These are phyloP conservation scores for Natrix natrix DNA, from an alignment of 2,797 vertebrate genomes.

Conservation along the genomic window DNA sequence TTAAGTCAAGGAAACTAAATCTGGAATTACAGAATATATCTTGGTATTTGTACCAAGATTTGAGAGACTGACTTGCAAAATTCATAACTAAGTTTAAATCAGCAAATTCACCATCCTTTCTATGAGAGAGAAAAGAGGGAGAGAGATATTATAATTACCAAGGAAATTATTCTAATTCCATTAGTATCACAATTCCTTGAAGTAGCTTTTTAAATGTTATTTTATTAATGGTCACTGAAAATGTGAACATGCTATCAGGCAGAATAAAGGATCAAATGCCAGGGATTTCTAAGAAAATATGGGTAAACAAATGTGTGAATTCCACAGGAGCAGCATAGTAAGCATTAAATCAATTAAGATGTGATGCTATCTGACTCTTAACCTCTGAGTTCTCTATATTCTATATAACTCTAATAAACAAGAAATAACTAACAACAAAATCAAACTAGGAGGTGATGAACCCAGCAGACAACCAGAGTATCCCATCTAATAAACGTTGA, in stretches of 20 bases:
- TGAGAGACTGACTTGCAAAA: neutral
- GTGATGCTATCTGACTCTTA: neutral
- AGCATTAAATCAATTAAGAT: neutral
- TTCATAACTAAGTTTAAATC: neutral
- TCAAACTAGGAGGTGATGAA: neutral
- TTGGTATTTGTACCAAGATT: neutral
- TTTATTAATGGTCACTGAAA: neutral
- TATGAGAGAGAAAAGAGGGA: no score
- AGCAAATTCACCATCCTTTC: neutral
- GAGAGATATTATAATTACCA: neutral
- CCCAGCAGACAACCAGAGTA: neutral
- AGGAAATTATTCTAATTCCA: neutral
- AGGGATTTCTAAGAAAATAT: neutral
- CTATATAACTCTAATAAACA: neutral
- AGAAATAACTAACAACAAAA: neutral
- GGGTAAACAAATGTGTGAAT: neutral
- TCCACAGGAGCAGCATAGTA: neutral
- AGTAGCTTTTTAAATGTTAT: neutral
- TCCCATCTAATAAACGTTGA: neutral
- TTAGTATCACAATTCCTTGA: neutral
- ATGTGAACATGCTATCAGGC: neutral
- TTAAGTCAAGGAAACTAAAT: neutral
- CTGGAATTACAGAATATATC: neutral
- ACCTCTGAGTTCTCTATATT: neutral
- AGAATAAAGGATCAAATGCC: neutral